Conservation (phyloP, 1,140 invertebrate genomes). For the Mercenaria mercenaria region DNA sequence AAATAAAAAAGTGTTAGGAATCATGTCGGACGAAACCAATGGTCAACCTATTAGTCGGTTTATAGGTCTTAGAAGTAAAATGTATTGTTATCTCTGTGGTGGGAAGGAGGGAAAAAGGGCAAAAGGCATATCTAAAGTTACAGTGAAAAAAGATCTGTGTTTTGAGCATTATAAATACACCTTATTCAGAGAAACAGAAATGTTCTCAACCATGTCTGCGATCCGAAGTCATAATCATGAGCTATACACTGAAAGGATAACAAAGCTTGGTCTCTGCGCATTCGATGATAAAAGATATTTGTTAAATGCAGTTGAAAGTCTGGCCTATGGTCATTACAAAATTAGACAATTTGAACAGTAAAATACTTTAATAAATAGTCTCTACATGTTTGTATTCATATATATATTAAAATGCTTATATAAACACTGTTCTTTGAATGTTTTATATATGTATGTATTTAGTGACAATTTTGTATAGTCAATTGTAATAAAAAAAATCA, state of each 20-base stretch:
- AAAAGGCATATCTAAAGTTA: conserved; percentile 49
- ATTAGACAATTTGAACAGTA: background rate
- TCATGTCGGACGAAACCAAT: conserved; percentile 87
- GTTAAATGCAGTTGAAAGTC: background rate
- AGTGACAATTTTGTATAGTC: too few relatives aligned
- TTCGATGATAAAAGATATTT: conserved; percentile 58
- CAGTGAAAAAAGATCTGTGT: conserved; percentile 18
- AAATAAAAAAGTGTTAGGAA: conserved; percentile 87
- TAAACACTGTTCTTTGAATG: too few relatives aligned
- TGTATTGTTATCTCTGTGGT: conserved; percentile 41
- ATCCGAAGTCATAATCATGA: conserved; percentile 42
- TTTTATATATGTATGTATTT: too few relatives aligned
- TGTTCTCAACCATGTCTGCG: conserved; percentile 8
- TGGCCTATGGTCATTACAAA: conserved; percentile 31
- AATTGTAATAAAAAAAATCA: too few relatives aligned
- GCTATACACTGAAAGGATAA: conserved; percentile 53
- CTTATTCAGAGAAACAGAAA: conserved; percentile 13
- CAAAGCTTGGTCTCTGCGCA: conserved; percentile 24
- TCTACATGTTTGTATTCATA: too few relatives aligned
- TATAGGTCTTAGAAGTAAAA: conserved; percentile 6
- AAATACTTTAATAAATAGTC: too few relatives aligned
- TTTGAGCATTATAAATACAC: conserved; percentile 42
- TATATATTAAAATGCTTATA: too few relatives aligned
- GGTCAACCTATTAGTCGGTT: conserved; percentile 53
- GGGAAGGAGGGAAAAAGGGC: conserved; percentile 29